Evolutionary conservation across 2,888 invertebrate species (phyloP), one percentile per base, ranked within the genome.

Genomic region (Sipunculus nudus): DNA sequence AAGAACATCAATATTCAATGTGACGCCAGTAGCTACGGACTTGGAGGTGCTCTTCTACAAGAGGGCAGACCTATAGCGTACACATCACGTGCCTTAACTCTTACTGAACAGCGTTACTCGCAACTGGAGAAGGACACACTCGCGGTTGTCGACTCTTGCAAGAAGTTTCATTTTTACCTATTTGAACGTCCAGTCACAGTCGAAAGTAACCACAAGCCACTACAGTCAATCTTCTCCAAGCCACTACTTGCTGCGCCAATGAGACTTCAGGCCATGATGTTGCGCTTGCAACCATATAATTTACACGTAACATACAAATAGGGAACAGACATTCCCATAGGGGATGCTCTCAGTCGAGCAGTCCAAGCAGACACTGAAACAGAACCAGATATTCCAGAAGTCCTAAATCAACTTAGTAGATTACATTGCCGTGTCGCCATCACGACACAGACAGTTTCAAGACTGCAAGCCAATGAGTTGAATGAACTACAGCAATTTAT

Each of bases 211-310:
- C 64, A 61, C 39, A 66, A 63, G 28, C 64, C 67, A 16, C 35
- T n/a, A n/a, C n/a, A n/a, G n/a, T n/a, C n/a, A n/a, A n/a, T n/a
- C n/a, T 71, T 8, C 43, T 40, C 4, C 6, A 46, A 59, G 23
- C 46, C 57, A 23, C 40, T 47, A 29, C 32, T 28, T 23, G 32
- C 53, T 31, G 45, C 29, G 21, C 62, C 60, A 21, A 57, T 57
- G 49, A 43, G 63, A 48, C 49, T 66, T 32, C 65, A 63, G 26
- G 46, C 35, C 28, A 65, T 69, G 64, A 21, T 63, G 31, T 40
- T 64, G 39, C 21, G 40, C 23, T 46, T 67, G 13, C 64, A 67
- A 23, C 53, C 31, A 26, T 64, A 67, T 41, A 58, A 60, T 48
- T 35, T 59, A 10, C 25, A 43, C 10, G 56, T 62, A 4, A 49